Evolutionary conservation across 1,140 invertebrate genomes (phyloP).

Genomic region (Eubasilissa regina): DNA sequence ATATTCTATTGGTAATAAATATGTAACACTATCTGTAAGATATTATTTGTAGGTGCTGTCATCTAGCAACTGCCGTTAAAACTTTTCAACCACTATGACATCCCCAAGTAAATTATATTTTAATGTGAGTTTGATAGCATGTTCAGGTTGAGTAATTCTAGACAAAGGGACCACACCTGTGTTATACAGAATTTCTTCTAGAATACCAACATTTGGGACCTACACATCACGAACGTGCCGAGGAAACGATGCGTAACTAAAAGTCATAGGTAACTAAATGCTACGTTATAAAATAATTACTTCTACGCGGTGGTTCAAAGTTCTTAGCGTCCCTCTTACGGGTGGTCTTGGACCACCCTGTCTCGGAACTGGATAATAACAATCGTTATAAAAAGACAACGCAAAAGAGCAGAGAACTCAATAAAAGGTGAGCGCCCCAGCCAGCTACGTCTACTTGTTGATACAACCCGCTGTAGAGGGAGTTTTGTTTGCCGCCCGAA

Average conservation of each 20-base stretch:
- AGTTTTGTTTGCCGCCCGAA: slow-evolving; percentile 2
- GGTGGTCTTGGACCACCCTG: slow-evolving; percentile 17
- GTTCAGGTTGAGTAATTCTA: neutral
- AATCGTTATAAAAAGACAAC: neutral
- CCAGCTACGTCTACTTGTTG: neutral
- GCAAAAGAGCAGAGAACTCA: slow-evolving; percentile 9
- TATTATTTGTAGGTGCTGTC: too few species aligned
- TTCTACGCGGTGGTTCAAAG: slow-evolving; percentile 1
- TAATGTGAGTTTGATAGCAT: too few species aligned
- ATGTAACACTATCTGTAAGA: too few species aligned
- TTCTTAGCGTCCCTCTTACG: neutral
- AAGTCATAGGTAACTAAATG: slow-evolving; percentile 9
- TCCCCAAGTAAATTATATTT: too few species aligned
- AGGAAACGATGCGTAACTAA: slow-evolving; percentile 9
- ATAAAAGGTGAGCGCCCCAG: neutral
- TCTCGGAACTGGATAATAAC: neutral
- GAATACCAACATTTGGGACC: neutral
- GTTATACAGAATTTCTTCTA: neutral
- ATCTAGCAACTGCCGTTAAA: too few species aligned
- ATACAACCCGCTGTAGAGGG: neutral
- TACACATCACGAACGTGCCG: slow-evolving; percentile 1
- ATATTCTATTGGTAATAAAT: too few species aligned
- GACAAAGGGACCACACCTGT: slow-evolving; percentile 2
- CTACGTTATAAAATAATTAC: slow-evolving; percentile 46
- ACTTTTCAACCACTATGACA: too few species aligned